Evolutionary conservation across 2,888 invertebrate species (phyloP), one percentile per base, ranked within the genome.

Genomic region (Graphium colonna): DNA sequence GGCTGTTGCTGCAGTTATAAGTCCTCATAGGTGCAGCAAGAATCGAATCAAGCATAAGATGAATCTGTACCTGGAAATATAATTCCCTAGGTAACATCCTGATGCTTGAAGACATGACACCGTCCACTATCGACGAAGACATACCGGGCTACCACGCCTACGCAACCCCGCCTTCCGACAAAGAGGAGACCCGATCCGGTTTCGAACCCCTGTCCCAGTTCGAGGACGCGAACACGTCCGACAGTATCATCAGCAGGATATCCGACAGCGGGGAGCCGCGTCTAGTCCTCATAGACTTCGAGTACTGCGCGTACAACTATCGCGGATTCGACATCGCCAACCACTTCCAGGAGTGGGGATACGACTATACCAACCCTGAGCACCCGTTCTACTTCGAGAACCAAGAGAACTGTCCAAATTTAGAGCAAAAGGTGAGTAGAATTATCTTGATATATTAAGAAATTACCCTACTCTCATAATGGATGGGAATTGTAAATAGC

Each of bases 321-420:
- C 91, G 98, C 47, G 97, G 95, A 0, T 98, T 97, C 79, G 98
- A 98, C 79, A 88, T 98, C 46, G 98, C 98, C 1, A 98, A 98
- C 81, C 98, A 98, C 72, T 97, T 98, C 77, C 91, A 96, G 59
- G 98, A 98, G 77, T 97, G 97, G 96, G 92, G 92, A 0, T 96
- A 96, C 73, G 96, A 98, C 73, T 98, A 98, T 78, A 96, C 94
- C 0, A 92, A 93, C 54, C 91, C 93, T 0, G 91, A 93, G 28
- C 91, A 93, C 64, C 98, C 98, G 0, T 95, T 94, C 79, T 98
- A 94, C 80, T 90, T 86, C 56, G 94, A 94, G 61, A 85, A 91
- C 47, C 87, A 87, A 0, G 92, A 93, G 5, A 91, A 93, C 60
- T 95, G 93, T 70, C 97, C 98, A 0, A 93, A 92, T 2, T 82